Conservation (phyloP, 2,113 vertebrate genomes). For the Cricetomys ansorgei region DNA sequence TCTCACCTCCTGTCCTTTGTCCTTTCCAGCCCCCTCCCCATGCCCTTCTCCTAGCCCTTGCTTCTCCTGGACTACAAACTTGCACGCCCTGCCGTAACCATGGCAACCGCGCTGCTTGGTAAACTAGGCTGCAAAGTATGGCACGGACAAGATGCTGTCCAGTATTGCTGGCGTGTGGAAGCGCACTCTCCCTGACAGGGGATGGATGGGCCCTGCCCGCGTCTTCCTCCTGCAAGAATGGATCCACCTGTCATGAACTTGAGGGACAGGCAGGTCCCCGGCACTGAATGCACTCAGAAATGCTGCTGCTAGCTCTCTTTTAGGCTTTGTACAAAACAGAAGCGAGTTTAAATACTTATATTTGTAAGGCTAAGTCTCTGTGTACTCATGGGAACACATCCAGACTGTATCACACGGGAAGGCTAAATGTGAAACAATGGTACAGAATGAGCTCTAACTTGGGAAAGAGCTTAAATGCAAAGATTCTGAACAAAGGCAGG, state of each 20-base stretch:
- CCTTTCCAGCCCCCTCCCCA: not conserved
- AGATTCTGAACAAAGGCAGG: not conserved
- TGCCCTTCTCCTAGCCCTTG: not conserved
- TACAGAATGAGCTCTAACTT: not conserved
- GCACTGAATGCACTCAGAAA: too few species aligned
- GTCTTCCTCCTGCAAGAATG: not conserved
- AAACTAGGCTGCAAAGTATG: not conserved
- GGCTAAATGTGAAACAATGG: not conserved
- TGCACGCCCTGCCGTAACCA: not conserved
- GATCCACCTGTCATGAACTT: too few species aligned
- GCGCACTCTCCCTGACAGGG: rapidly evolving
- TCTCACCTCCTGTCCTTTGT: not conserved
- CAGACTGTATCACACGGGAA: not conserved
- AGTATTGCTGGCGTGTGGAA: not conserved
- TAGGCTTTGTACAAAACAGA: not conserved
- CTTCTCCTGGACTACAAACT: not conserved
- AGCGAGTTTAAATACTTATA: not conserved
- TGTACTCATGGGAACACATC: not conserved
- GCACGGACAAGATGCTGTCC: not conserved
- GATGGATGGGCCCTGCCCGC: not conserved
- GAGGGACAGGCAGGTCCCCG: not conserved
- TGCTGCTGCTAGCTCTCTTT: not conserved
- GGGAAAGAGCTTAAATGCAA: not conserved
- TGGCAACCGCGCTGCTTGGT: not conserved
- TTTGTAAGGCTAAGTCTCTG: not conserved